Conservation (phyloP, 2,888 invertebrate species). For the Liodrosophila aerea region DNA sequence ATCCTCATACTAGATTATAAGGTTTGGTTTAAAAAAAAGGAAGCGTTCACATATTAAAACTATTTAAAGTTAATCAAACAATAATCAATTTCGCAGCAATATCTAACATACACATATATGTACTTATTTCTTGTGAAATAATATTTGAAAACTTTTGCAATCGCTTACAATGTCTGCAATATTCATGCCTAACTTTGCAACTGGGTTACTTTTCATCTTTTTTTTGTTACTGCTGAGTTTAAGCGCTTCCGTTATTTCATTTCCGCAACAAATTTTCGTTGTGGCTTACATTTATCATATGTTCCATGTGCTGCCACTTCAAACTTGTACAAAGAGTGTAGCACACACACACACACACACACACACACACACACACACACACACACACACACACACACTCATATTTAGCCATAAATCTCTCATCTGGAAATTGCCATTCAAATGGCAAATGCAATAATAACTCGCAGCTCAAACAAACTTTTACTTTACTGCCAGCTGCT, state of each 20-base stretch:
- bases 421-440: conserved; percentile 41
- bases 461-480: conserved; percentile 52
- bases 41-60: no score
- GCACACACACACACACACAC: conserved; percentile 7
- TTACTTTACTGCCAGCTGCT: conserved; percentile 24
- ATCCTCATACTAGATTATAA: no score
- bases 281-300: conserved; percentile 65
- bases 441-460: conserved; percentile 69
- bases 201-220: not conserved
- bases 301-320: conserved; percentile 39
- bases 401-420: conserved; percentile 36
- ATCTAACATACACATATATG: no score
- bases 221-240: conserved; percentile 15
- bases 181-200: conserved; percentile 2
- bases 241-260: conserved; percentile 54
- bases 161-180: no score
- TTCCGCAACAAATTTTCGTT: conserved; percentile 55
- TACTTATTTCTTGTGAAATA: no score
- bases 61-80: no score
- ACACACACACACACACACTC: not conserved
- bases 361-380: not conserved
- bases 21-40: no score
- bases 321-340: conserved; percentile 9
- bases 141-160: no score
- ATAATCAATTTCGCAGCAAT: no score